A percentile compares a stretch with the other conserved stretches of the same genome.
phyloP scores from a whole-genome alignment of 2,888 invertebrate species.

The Ormyrus rosae region DNA sequence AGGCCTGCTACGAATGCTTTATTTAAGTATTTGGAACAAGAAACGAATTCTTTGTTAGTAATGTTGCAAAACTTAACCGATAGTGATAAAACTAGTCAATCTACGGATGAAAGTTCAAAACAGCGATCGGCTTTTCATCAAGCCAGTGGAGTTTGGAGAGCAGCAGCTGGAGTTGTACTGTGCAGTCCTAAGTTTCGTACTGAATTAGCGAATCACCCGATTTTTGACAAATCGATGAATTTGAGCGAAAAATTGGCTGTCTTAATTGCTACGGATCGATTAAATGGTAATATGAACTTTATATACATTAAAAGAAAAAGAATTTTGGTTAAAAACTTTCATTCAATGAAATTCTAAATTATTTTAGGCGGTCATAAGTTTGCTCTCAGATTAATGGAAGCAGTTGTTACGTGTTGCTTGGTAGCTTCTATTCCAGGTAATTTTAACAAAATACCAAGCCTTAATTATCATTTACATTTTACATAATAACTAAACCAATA shows the following conservation, averaged over 20 bases:
- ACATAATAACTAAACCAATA: neutral
- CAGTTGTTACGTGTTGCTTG: constrained; percentile 72
- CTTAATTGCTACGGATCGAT: constrained; percentile 67
- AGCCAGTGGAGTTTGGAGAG: constrained; percentile 71
- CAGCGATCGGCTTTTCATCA: constrained; percentile 62
- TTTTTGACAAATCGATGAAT: constrained; percentile 64
- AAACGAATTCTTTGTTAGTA: constrained; percentile 64
- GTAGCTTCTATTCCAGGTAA: constrained; percentile 56
- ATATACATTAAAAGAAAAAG: too few relatives aligned
- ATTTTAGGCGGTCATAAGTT: constrained; percentile 69
- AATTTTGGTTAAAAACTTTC: neutral
- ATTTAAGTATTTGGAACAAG: constrained; percentile 65
- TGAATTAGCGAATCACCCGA: constrained; percentile 74
- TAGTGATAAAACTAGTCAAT: neutral
- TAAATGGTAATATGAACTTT: constrained; percentile 63
- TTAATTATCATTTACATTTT: neutral
- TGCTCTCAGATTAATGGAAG: constrained; percentile 70
- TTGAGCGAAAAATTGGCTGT: constrained; percentile 67
- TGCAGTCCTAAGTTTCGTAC: constrained; percentile 79
- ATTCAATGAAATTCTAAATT: neutral
- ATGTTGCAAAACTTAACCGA: constrained; percentile 55
- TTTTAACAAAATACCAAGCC: neutral
- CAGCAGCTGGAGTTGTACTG: constrained; percentile 76
- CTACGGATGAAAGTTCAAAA: constrained; percentile 24
- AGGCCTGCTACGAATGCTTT: constrained; percentile 64